Evolutionary conservation across 2,888 invertebrate species (phyloP), one percentile per base, ranked within the genome.

Genomic region (Ernsta delagoae): DNA sequence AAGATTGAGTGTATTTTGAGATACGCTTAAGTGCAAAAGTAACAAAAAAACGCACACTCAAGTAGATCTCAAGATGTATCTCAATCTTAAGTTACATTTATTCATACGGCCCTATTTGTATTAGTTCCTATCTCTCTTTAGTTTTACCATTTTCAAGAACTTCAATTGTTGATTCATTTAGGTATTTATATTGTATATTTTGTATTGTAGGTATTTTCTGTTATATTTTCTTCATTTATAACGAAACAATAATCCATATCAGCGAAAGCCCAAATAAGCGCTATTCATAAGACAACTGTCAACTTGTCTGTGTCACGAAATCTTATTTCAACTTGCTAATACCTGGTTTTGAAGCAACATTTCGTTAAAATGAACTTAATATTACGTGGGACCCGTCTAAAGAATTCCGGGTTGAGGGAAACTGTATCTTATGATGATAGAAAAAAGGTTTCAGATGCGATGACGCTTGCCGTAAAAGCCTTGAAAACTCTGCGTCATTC

Each of bases 331-430:
- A 66, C 53, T 60, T 41, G 53, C 50, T 66, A 66, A 66, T 66
- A 66, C 60, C 66, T 66, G 66, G 60, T 66, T 66, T 60, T 24
- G 43, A 31, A 45, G 66, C 12, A 66, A 66, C 66, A 43, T 66
- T 66, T 41, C 60, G 60, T 60, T 66, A 66, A 66, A 66, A 66
- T 66, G 66, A 66, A 66, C 66, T 60, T 54, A 60, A 60, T 60
- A 66, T 45, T 66, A 60, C 39, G 54, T 24, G 16, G 43, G 24
- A 60, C 34, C 53, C 11, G n/a, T 45, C 54, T 39, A 53, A 3
- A 8, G 12, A 5, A 1, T 31, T 39, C 1, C 7, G 3, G 4
- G 11, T 34, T 31, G 4, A 54, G 43, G 31, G 9, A 60, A 60
- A 66, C 11, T 16, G 66, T 50, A 12, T 8, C 66, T 66, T 60